Conservation (phyloP, 2,113 vertebrate genomes). For the Entosphenus tridentatus region DNA sequence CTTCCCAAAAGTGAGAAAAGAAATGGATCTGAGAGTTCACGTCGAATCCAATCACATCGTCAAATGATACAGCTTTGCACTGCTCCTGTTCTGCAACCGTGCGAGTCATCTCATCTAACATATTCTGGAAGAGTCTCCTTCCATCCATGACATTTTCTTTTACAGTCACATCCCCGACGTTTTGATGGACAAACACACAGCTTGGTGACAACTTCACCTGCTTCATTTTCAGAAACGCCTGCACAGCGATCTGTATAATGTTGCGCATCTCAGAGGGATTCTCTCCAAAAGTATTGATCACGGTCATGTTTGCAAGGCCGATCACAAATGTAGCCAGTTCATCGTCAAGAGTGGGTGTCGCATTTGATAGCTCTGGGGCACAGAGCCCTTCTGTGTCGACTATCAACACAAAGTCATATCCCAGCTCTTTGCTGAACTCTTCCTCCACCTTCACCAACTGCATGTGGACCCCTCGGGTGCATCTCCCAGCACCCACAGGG, state of each 20-base stretch:
- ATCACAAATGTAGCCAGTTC: constrained; percentile 26
- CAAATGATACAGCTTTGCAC: constrained; percentile 16
- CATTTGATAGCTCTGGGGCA: neutral
- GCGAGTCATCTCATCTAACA: constrained; percentile 21
- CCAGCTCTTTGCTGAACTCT: constrained; percentile 12
- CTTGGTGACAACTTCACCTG: constrained; percentile 14
- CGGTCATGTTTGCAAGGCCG: constrained; percentile 21
- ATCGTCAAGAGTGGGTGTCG: constrained; percentile 18
- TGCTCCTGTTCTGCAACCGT: constrained; percentile 20
- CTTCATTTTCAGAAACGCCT: constrained; percentile 29
- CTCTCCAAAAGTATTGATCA: constrained; percentile 26
- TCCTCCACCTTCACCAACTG: constrained; percentile 18
- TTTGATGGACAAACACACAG: constrained; percentile 24
- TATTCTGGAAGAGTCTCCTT: constrained; percentile 15
- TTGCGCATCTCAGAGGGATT: constrained; percentile 27
- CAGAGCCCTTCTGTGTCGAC: too few species aligned
- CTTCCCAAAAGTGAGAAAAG: constrained; percentile 14
- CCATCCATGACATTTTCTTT: constrained; percentile 22
- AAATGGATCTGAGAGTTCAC: constrained; percentile 16
- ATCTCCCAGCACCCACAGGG: constrained; percentile 17
- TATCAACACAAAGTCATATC: neutral
- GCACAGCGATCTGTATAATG: constrained; percentile 19
- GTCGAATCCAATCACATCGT: constrained; percentile 14
- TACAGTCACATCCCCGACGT: constrained; percentile 19
- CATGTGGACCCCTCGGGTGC: constrained; percentile 24